Base-by-base conservation (phyloP, 2,888 invertebrate genomes). In the Cacoxenus indagator region DNA sequence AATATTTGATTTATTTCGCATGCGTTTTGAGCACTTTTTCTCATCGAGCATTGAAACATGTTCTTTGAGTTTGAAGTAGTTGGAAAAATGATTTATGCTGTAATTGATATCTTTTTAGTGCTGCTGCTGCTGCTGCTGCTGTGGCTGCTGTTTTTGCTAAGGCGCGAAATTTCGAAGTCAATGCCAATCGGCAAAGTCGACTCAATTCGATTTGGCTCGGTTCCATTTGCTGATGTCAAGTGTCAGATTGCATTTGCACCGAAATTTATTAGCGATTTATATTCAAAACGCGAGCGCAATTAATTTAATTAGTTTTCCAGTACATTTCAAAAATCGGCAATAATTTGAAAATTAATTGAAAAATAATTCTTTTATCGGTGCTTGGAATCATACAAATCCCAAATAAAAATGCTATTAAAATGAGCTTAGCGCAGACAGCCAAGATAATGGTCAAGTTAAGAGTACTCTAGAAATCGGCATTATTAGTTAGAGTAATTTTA, bases 241-340 rank as follows among this genome's bases (percentile, higher is more conserved):
- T 80, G 79, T 80, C 79, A 80, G 79, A 80, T 80, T 80, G 81
- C 79, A 82, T 81, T 80, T 82, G 82, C 72, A 74, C 77, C 69
- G 76, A 80, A 82, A 80, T 80, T 80, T 80, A 78, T 80, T 81
- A 75, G 72, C 74, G 77, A 81, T 81, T 76, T 73, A 81, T 75
- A 81, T 77, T 77, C 71, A 74, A 73, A 78, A 74, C 77, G 79
- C 76, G 76, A 75, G 61, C 68, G 78, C 83, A 83, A 83, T 80
- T 80, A 79, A 80, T 75, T 83, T 81, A 81, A 80, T 80, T 79
- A 81, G 81, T 64, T 71, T 68, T 64, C 37, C 5, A 37, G 14
- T 2, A 37, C 37, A 4, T 37, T 11, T 37, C 37, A 37, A 37
- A n/a, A n/a, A 37, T 37, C 14, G 37, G 9, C 5, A 37, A 37